Evolutionary conservation across 2,888 invertebrate species (phyloP), one percentile per base, ranked within the genome.

Genomic region (Callimorpha dominula): DNA sequence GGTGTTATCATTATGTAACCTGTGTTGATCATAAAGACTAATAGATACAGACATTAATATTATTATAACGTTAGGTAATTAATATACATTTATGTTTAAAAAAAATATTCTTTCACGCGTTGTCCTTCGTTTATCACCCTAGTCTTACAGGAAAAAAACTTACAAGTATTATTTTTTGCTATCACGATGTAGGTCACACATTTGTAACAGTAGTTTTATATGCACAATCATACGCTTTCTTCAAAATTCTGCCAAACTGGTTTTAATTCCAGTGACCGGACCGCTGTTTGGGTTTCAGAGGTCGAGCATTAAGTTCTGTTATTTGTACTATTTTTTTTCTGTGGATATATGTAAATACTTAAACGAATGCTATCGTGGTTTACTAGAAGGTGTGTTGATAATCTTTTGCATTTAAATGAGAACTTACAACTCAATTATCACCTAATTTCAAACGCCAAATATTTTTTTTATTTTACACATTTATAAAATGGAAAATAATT

Each of bases 191-290:
- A 60, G 66, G 46, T 40, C 46, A 65, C 12, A 42, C 52, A 49
- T 65, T 64, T 70, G 57, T 70, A 65, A 65, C 57, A 71, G 54
- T 40, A 66, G 65, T 71, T 65, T 31, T 60, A 64, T 70, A 70
- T 64, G 54, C 64, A 43, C 50, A 52, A 64, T 70, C 50, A 65
- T 31, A 20, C 54, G 54, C 52, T 70, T 70, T 69, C 69, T 49
- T 69, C 62, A 68, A 68, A 65, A 65, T 57, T 70, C 63, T 63
- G 68, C 3, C 63, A 74, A 74, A 74, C 74, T 60, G 65, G 74
- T 71, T 74, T 71, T 50, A 68, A 68, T 68, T 74, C 52, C 62
- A 70, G 64, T 74, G 71, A 71, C 74, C 70, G 49, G 20, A 43
- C 68, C 73, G 49, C 63, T 14, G 52, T 52, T 54, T 70, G 31